These are phyloP conservation scores for Ischnus inquisitorius DNA, from an alignment of 2,888 invertebrate genomes.

Conservation along the genomic window DNA sequence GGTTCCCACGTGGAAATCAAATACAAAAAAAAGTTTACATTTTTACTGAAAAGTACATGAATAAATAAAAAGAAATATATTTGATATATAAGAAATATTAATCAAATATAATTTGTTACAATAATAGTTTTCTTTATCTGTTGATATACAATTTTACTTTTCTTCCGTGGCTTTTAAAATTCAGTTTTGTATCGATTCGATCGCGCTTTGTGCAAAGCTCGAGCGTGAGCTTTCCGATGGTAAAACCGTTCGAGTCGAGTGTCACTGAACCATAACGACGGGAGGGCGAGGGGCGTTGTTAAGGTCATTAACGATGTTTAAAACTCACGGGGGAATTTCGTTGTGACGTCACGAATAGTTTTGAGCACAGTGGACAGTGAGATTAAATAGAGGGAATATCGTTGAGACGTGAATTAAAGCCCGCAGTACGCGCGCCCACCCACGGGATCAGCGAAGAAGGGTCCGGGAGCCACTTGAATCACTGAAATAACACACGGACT, in stretches of 20 bases:
- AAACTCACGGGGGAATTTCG: slow-evolving; percentile 6
- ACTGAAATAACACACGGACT: slow-evolving; percentile 80
- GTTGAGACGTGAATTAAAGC: slow-evolving; percentile 78
- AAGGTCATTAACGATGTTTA: slow-evolving; percentile 41
- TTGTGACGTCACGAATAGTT: slow-evolving; percentile 75
- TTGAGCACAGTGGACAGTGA: slow-evolving; percentile 71
- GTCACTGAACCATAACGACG: not conserved
- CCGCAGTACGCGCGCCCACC: slow-evolving; percentile 76
- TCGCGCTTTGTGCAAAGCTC: too few species aligned
- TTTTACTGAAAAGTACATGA: too few species aligned
- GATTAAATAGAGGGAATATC: slow-evolving; percentile 78
- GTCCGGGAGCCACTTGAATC: slow-evolving; percentile 74
- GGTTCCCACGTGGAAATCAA: too few species aligned
- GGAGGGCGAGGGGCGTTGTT: not conserved
- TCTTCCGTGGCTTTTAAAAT: too few species aligned
- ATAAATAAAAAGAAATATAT: too few species aligned
- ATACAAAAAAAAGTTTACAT: too few species aligned
- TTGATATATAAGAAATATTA: too few species aligned
- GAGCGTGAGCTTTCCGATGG: not conserved
- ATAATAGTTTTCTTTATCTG: too few species aligned
- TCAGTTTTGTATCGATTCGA: too few species aligned
- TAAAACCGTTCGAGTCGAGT: not conserved
- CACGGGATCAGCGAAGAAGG: slow-evolving; percentile 70
- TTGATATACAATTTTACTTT: too few species aligned
- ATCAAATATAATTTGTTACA: too few species aligned